A percentile compares a stretch with the other conserved stretches of the same genome.
These are phyloP conservation scores for Volucella inflata DNA, from an alignment of 2,888 invertebrate species.

Conservation along the genomic window DNA sequence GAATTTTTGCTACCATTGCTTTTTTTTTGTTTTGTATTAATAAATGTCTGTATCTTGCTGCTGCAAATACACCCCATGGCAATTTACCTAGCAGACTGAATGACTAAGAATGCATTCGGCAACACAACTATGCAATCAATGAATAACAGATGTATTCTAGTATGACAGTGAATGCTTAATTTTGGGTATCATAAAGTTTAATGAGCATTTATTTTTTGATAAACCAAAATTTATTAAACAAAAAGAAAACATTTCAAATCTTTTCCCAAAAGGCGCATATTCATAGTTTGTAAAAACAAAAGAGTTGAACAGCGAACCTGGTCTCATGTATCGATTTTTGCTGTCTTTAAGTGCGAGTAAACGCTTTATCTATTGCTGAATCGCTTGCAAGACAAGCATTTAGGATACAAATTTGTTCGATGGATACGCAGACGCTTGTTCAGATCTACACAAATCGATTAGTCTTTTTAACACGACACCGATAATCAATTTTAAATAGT, in stretches of 20 bases:
- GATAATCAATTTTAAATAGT: slow-evolving; percentile 63
- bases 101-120: slow-evolving; percentile 56
- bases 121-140: slow-evolving; percentile 34
- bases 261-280: background rate
- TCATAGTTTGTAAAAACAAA: slow-evolving; percentile 22
- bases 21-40: slow-evolving; percentile 33
- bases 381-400: slow-evolving; percentile 70
- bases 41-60: slow-evolving; percentile 42
- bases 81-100: slow-evolving; percentile 38
- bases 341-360: slow-evolving; percentile 36
- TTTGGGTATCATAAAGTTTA: background rate
- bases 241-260: slow-evolving; percentile 10
- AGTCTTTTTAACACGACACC: slow-evolving; percentile 69
- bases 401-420: slow-evolving; percentile 72
- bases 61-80: slow-evolving; percentile 66
- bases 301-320: slow-evolving; percentile 52
- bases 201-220: slow-evolving; percentile 32
- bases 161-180: slow-evolving; percentile 39
- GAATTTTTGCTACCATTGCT: slow-evolving; percentile 41
- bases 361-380: slow-evolving; percentile 67
- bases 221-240: slow-evolving; percentile 10
- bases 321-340: slow-evolving; percentile 36
- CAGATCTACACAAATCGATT: slow-evolving; percentile 66
- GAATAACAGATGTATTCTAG: background rate
- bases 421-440: slow-evolving; percentile 58